Evolutionary conservation across 2,113 vertebrate species (phyloP).

Genomic region (Albula goreensis): DNA sequence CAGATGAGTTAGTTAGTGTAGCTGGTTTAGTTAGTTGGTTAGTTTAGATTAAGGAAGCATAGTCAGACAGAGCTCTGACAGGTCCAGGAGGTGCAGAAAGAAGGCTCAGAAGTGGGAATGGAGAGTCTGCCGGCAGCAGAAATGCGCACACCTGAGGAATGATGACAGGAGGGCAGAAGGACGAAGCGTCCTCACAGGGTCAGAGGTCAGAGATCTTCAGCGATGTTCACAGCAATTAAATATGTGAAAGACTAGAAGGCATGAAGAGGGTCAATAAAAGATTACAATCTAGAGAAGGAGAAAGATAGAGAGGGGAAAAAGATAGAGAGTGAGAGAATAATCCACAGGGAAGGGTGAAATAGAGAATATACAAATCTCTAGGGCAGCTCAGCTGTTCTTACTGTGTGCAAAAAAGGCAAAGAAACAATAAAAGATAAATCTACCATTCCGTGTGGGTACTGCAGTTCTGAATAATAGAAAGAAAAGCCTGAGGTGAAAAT

Average conservation of each 20-base stretch:
- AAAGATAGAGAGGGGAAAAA: not conserved
- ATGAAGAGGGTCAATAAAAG: not conserved
- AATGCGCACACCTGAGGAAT: no score
- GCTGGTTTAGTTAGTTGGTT: no score
- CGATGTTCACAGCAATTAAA: not conserved
- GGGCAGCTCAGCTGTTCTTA: no score
- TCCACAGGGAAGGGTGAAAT: not conserved
- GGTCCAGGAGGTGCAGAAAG: no score
- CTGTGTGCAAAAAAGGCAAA: not conserved
- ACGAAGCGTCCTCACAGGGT: not conserved
- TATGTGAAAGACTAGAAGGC: not conserved
- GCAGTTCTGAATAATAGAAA: not conserved
- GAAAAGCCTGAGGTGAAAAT: not conserved
- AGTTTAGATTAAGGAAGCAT: no score
- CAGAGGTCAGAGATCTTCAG: not conserved
- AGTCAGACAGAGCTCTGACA: no score
- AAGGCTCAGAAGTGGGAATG: no score
- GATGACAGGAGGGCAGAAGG: not conserved
- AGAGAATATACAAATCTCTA: not conserved
- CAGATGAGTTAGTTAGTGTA: not conserved
- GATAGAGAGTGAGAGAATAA: not conserved
- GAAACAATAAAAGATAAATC: not conserved
- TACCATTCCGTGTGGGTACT: not conserved
- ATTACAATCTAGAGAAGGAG: not conserved
- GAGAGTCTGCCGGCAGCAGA: no score